phyloP scores from a whole-genome alignment of 2,797 vertebrate species.

The Galago senegalensis region DNA sequence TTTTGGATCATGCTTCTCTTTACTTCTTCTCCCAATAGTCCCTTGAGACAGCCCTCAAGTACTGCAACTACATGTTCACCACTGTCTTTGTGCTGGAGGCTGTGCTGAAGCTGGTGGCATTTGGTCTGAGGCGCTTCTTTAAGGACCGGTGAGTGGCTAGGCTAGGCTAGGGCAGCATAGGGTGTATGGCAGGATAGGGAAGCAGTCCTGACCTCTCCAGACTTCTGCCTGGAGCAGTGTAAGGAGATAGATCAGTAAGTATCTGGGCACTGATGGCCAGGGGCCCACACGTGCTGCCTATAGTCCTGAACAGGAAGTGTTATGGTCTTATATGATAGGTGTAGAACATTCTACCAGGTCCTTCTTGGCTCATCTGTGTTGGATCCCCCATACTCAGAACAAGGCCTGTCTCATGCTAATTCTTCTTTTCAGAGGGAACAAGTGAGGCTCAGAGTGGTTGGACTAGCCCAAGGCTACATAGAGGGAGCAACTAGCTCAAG shows the following conservation, averaged over 20 bases:
- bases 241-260: neutral
- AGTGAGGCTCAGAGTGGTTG: neutral
- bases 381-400: neutral
- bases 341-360: neutral
- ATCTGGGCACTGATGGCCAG: neutral
- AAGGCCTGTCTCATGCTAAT: neutral
- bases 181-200: neutral
- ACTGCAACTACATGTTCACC: slow-evolving; percentile 99
- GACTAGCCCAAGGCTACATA: neutral
- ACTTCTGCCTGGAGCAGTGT: neutral
- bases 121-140: slow-evolving; percentile 97
- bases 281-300: neutral
- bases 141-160: slow-evolving; percentile 94
- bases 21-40: slow-evolving; percentile 89
- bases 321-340: neutral
- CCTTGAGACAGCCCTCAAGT: slow-evolving; percentile 95
- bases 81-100: slow-evolving; percentile 97
- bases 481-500: neutral
- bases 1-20: slow-evolving; percentile 16
- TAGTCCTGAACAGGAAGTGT: neutral
- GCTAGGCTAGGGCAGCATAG: neutral
- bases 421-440: neutral
- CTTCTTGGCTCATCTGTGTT: neutral
- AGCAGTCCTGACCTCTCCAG: neutral
- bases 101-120: slow-evolving; percentile 95